Evolutionary conservation across 2,113 vertebrate species (phyloP).

Genomic region (Notechis scutatus): DNA sequence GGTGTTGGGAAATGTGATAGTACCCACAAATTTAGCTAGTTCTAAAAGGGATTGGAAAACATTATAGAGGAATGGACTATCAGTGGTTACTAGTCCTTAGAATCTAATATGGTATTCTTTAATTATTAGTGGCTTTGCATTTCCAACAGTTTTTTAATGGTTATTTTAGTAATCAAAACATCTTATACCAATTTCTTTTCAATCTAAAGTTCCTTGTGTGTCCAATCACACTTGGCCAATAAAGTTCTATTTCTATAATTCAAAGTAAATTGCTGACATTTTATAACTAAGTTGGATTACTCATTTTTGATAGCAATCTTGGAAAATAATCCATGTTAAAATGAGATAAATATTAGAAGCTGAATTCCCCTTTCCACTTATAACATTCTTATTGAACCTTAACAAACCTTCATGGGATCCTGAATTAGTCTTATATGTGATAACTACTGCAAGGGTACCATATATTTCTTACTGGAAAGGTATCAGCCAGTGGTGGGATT

Average conservation of each 20-base stretch:
- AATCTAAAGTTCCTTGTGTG: not conserved
- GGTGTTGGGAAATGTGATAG: not conserved
- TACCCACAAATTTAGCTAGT: not conserved
- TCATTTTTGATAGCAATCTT: not conserved
- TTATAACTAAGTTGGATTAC: not conserved
- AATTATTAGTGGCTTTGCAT: not conserved
- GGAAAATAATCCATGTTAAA: not conserved
- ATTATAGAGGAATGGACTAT: not conserved
- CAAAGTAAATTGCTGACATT: not conserved
- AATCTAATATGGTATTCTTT: not conserved
- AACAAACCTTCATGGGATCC: not conserved
- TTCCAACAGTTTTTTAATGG: not conserved
- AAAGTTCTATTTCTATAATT: not conserved
- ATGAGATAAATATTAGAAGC: not conserved
- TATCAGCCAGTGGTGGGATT: not conserved
- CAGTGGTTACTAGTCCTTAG: not conserved
- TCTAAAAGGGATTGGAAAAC: not conserved
- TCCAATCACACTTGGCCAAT: no score
- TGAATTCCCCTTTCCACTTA: not conserved
- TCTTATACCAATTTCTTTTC: not conserved
- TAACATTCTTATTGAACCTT: not conserved
- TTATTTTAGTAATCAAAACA: not conserved
- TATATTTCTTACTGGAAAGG: not conserved
- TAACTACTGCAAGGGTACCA: not conserved
- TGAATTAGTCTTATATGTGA: not conserved